Percentiles rank a stretch among this genome's conserved stretches.
Conservation (phyloP, 2,113 vertebrate species). For the Ceuthmochares aereus region DNA sequence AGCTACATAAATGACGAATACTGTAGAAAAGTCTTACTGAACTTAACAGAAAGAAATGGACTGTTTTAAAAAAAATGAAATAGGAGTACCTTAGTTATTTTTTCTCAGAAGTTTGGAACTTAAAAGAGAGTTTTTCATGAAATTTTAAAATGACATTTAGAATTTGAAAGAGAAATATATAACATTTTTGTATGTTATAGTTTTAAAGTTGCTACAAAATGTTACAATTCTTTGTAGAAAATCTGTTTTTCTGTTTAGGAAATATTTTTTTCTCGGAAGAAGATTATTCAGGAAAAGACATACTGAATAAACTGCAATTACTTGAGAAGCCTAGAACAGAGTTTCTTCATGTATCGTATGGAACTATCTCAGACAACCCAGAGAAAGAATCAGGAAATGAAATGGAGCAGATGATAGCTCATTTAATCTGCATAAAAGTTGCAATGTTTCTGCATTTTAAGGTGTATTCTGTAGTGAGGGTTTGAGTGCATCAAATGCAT, state of each 20-base stretch:
- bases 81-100: neutral
- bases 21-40: neutral
- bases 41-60: neutral
- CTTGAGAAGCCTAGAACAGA: neutral
- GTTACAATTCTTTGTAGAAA: neutral
- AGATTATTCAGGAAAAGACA: accelerated
- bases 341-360: accelerated
- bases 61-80: neutral
- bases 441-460: neutral
- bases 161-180: neutral
- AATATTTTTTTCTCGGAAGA: neutral
- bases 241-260: neutral
- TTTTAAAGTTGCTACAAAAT: neutral
- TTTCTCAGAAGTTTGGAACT: neutral
- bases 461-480: neutral
- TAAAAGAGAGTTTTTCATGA: neutral
- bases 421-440: neutral
- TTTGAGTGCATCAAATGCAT: neutral
- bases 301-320: neutral
- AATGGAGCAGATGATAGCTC: neutral
- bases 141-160: neutral
- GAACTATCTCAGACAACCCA: neutral
- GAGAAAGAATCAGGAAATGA: neutral
- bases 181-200: neutral
- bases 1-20: neutral